phyloP scores from a whole-genome alignment of 2,113 vertebrate genomes.

The Tonatia bakeri region DNA sequence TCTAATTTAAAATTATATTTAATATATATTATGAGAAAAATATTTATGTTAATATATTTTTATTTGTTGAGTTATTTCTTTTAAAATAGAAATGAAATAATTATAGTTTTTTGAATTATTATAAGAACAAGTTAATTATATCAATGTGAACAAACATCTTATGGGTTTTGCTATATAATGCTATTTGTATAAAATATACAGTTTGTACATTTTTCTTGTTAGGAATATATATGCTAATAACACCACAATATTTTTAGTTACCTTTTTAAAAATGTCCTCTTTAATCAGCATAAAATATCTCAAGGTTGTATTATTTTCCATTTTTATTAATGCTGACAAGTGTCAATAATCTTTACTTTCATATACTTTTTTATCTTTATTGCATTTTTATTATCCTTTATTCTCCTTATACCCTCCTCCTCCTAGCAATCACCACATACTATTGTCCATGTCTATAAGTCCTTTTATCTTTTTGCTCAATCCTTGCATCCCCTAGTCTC shows the following conservation, averaged over 20 bases:
- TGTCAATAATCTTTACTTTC: background rate
- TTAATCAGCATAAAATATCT: background rate
- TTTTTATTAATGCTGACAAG: background rate
- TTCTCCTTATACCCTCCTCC: too few species aligned
- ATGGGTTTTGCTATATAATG: background rate
- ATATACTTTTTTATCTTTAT: background rate
- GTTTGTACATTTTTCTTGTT: background rate
- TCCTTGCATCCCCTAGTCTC: too few species aligned
- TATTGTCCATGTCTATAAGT: too few species aligned
- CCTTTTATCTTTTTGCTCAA: too few species aligned
- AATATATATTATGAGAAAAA: background rate
- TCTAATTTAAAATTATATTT: background rate
- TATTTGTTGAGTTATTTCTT: background rate
- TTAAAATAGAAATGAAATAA: background rate
- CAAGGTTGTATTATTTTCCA: background rate
- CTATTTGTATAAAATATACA: background rate
- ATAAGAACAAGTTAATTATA: background rate
- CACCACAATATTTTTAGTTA: background rate
- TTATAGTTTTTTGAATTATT: background rate
- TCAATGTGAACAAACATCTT: background rate
- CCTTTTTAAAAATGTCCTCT: background rate
- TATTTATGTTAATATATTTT: background rate
- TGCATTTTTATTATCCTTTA: too few species aligned
- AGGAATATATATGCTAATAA: background rate
- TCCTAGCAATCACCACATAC: too few species aligned